These are phyloP conservation scores for Cyanoliseus patagonus DNA, from an alignment of 2,113 vertebrate species.

Conservation along the genomic window DNA sequence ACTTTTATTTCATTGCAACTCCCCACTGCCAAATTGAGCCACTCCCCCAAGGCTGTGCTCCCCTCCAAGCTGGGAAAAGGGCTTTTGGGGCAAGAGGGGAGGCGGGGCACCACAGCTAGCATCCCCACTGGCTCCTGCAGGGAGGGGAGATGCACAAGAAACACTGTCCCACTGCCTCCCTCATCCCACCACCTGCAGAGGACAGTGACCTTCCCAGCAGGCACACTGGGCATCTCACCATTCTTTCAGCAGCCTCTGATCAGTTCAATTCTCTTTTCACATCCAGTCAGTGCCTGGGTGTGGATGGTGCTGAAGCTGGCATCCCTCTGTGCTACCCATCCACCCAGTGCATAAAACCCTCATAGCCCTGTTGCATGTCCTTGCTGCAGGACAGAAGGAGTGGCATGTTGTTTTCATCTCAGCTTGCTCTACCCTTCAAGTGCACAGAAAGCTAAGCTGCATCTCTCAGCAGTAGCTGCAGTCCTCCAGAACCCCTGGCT, in stretches of 20 bases:
- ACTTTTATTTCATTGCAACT: constrained; percentile 31
- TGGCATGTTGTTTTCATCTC: background rate
- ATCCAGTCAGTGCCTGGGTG: background rate
- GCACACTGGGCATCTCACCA: background rate
- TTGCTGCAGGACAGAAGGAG: background rate
- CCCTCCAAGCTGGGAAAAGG: background rate
- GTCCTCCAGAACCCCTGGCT: background rate
- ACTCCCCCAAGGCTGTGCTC: background rate
- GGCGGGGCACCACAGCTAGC: fast-evolving
- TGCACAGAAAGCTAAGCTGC: background rate
- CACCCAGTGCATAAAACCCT: background rate
- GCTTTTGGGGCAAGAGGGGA: background rate
- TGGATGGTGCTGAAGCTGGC: background rate
- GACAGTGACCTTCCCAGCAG: background rate
- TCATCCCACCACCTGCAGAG: background rate
- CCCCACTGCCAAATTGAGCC: background rate
- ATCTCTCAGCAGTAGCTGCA: background rate
- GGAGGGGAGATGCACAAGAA: background rate
- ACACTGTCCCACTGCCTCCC: background rate
- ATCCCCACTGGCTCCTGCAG: fast-evolving
- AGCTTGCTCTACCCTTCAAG: background rate
- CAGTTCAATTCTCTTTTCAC: background rate
- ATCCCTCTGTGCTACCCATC: background rate
- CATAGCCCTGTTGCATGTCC: background rate
- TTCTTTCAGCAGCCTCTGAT: background rate